Percentiles rank a stretch among this genome's conserved stretches.
phyloP scores from a whole-genome alignment of 2,113 vertebrate genomes.

The Delphinapterus leucas region DNA sequence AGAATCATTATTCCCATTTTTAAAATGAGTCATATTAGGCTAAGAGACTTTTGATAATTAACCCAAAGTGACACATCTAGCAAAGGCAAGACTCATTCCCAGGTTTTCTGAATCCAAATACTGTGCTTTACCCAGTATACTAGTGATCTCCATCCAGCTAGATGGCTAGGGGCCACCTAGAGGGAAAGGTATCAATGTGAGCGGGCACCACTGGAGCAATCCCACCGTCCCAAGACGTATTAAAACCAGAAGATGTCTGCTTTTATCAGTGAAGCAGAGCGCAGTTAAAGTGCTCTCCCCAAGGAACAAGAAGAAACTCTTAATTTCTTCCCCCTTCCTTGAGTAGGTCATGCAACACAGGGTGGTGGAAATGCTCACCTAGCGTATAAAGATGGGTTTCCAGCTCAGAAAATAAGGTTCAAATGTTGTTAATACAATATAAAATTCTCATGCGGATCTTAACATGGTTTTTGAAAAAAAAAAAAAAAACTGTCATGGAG shows the following conservation, averaged over 20 bases:
- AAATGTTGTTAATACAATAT: not conserved
- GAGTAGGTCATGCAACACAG: not conserved
- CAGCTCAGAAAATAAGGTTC: not conserved
- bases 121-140: not conserved
- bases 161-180: not conserved
- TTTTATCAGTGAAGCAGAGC: not conserved
- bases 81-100: not conserved
- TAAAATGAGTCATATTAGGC: not conserved
- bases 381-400: not conserved
- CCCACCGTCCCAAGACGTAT: too few relatives aligned
- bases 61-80: not conserved
- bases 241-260: not conserved
- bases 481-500: not conserved
- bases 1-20: not conserved
- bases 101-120: not conserved
- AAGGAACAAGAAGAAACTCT: not conserved
- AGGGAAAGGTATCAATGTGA: not conserved
- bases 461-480: not conserved
- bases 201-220: too few relatives aligned
- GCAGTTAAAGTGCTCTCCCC: not conserved
- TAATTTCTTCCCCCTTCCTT: not conserved
- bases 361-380: not conserved
- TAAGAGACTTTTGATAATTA: not conserved
- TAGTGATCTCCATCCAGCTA: not conserved
- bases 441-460: not conserved